phyloP scores from a whole-genome alignment of 2,888 invertebrate genomes.

The Pyrgus malvae region DNA sequence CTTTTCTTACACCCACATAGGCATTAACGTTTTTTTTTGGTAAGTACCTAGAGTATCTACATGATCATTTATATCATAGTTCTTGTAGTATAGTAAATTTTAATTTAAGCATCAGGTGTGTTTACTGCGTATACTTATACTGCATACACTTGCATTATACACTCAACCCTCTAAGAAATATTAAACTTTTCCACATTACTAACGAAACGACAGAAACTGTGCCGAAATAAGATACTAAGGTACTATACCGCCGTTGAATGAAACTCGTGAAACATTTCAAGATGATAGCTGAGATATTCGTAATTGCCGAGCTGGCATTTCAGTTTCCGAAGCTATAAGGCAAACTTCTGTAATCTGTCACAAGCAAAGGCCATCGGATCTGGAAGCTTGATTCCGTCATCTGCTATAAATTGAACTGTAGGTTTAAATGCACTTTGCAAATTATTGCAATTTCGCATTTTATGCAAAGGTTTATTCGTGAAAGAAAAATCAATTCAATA shows the following conservation, averaged over 20 bases:
- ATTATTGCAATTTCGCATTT: too few relatives aligned
- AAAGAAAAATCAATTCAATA: too few relatives aligned
- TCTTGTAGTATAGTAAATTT: too few relatives aligned
- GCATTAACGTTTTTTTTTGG: background rate
- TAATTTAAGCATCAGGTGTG: too few relatives aligned
- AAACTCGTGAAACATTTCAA: conserved; percentile 2
- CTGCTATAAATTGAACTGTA: background rate
- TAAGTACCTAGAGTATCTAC: background rate
- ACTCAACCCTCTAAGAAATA: background rate
- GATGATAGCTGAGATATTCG: conserved; percentile 23
- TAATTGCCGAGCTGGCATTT: conserved; percentile 37
- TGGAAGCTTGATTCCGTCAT: conserved; percentile 3
- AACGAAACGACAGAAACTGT: background rate
- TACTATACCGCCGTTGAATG: background rate
- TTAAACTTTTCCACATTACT: background rate
- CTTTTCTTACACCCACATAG: background rate
- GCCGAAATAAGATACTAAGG: background rate
- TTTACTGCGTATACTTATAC: too few relatives aligned
- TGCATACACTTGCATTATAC: too few relatives aligned
- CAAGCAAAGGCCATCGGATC: conserved; percentile 12
- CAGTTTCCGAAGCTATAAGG: background rate
- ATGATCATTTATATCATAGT: too few relatives aligned
- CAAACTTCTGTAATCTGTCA: conserved; percentile 9
- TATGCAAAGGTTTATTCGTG: too few relatives aligned
- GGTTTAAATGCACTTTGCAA: background rate